Conservation (phyloP, 2,888 invertebrate species). For the Lepidocyrtoides sp. region DNA sequence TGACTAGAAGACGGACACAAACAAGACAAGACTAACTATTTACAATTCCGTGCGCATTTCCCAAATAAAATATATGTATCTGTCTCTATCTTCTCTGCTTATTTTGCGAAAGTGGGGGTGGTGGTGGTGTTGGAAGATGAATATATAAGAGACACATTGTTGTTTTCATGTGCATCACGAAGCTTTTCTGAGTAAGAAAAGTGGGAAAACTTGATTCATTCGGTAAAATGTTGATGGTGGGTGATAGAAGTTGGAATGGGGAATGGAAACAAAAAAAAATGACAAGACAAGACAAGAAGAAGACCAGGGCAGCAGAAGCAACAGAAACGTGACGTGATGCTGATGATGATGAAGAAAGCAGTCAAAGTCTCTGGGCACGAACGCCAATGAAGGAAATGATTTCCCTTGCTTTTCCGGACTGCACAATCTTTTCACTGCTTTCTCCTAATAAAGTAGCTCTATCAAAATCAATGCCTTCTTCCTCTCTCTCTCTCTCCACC, state of each 20-base stretch:
- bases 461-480: neutral
- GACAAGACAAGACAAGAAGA: neutral
- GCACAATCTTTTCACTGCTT: neutral
- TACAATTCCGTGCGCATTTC: neutral
- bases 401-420: conserved; percentile 9
- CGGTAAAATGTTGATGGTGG: neutral
- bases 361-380: neutral
- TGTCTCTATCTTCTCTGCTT: too few species aligned
- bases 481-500: neutral
- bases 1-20: too few species aligned
- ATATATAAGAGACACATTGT: neutral
- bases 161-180: neutral
- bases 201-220: neutral
- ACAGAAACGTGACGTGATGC: neutral
- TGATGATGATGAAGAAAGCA: neutral
- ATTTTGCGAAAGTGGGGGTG: neutral
- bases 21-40: neutral
- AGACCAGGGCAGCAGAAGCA: neutral
- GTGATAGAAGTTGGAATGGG: neutral
- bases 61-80: conserved; percentile 10
- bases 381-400: neutral
- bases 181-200: too few species aligned
- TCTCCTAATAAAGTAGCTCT: conserved; percentile 1
- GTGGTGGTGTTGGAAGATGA: neutral
- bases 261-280: neutral